These are phyloP conservation scores for Oreochromis aureus DNA, from an alignment of 2,113 vertebrate species.

Conservation along the genomic window DNA sequence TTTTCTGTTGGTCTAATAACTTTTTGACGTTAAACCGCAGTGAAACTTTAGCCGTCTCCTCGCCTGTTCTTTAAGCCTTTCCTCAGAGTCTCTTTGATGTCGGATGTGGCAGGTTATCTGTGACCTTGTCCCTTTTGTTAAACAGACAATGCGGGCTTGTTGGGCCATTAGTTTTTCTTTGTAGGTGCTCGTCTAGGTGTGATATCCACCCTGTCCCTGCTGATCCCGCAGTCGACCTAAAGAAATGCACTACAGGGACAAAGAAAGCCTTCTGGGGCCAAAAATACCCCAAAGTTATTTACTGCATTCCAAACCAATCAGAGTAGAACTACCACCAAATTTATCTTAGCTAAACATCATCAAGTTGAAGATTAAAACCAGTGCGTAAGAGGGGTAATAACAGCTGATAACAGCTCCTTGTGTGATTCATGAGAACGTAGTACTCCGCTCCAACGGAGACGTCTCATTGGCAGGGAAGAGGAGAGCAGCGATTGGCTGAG, in stretches of 20 bases:
- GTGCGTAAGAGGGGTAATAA: not conserved
- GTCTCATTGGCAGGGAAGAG: conserved; percentile 38
- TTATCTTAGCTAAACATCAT: not conserved
- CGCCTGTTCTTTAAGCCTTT: conserved; percentile 4
- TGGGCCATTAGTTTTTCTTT: conserved; percentile 59
- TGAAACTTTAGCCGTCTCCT: not conserved
- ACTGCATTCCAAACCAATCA: not conserved
- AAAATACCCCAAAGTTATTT: not conserved
- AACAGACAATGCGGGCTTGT: conserved; percentile 58
- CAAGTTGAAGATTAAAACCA: not conserved
- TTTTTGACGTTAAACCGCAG: not conserved
- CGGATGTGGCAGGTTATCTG: conserved; percentile 41
- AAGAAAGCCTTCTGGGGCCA: not conserved
- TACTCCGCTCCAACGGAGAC: conserved; percentile 33
- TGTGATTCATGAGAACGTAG: conserved; percentile 43
- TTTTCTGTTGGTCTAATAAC: not conserved
- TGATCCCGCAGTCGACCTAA: not conserved
- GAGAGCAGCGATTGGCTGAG: conserved; percentile 47
- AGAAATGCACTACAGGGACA: not conserved
- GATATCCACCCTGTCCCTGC: conserved; percentile 32
- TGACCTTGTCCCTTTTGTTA: conserved; percentile 54
- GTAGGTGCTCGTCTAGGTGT: conserved; percentile 57
- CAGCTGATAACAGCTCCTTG: not conserved
- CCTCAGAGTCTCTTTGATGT: conserved; percentile 46
- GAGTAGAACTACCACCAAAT: not conserved